A percentile compares a stretch with the other conserved stretches of the same genome.
phyloP scores from a whole-genome alignment of 2,113 vertebrate species.

The Vulpes ferrilata region DNA sequence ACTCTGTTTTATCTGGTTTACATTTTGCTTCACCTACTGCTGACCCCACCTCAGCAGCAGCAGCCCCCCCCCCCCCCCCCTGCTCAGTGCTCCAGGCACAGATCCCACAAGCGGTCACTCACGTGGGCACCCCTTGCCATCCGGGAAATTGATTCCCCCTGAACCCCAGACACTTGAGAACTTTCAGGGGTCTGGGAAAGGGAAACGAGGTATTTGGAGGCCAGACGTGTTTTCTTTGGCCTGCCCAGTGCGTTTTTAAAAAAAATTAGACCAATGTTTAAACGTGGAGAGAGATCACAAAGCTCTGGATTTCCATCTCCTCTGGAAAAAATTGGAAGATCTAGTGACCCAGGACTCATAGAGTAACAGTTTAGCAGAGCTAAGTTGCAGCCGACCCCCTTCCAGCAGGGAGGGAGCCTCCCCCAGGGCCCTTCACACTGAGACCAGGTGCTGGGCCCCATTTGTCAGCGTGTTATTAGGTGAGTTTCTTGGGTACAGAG shows the following conservation, averaged over 20 bases:
- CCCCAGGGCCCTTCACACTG: background rate
- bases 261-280: background rate
- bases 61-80: background rate
- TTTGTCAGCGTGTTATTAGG: rapidly evolving
- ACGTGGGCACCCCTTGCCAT: background rate
- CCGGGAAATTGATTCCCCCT: background rate
- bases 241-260: background rate
- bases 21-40: background rate
- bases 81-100: background rate
- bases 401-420: background rate
- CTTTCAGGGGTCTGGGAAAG: background rate
- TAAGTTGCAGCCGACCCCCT: background rate
- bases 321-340: background rate
- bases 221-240: slow-evolving; percentile 19
- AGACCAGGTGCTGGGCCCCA: background rate
- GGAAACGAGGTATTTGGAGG: background rate
- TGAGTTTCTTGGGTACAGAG: background rate
- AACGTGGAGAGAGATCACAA: background rate
- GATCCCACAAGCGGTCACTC: background rate
- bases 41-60: background rate
- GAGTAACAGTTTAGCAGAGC: background rate
- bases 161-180: background rate
- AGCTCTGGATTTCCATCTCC: slow-evolving; percentile 14
- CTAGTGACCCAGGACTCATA: background rate
- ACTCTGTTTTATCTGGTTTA: background rate